Evolutionary conservation across 1,140 invertebrate species (phyloP).

Genomic region (Drosophila ananassae): DNA sequence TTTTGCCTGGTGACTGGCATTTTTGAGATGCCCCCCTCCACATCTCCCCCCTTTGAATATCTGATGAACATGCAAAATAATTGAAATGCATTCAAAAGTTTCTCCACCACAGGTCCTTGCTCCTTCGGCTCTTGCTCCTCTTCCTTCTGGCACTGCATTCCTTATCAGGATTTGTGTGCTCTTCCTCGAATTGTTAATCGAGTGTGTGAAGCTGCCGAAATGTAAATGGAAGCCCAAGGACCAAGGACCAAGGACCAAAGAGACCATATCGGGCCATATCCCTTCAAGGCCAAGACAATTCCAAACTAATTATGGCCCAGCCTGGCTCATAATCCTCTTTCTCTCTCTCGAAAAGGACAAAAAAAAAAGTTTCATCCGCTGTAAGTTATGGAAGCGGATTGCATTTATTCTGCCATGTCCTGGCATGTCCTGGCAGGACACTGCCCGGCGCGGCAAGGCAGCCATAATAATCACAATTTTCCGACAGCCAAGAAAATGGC

Average conservation of each 20-base stretch:
- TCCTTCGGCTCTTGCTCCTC: no score
- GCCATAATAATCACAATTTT: slow-evolving; percentile 35
- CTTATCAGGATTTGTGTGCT: slow-evolving; percentile 49
- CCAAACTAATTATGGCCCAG: neutral
- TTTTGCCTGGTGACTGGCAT: slow-evolving; percentile 49
- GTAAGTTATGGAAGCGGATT: slow-evolving; percentile 13
- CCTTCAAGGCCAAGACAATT: slow-evolving; percentile 3
- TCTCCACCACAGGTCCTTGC: neutral
- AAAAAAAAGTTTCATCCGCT: neutral
- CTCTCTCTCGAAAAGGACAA: no score
- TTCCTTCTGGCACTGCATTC: slow-evolving; percentile 25
- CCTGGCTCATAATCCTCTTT: slow-evolving; percentile 1
- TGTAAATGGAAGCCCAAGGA: slow-evolving; percentile 13
- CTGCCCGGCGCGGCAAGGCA: slow-evolving; percentile 20
- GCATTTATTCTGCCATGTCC: neutral
- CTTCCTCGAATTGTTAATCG: slow-evolving; percentile 40
- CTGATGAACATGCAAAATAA: slow-evolving; percentile 58
- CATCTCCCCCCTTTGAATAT: slow-evolving; percentile 11
- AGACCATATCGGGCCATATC: neutral
- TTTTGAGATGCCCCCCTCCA: slow-evolving; percentile 21
- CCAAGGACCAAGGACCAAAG: no score
- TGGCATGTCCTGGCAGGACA: no score
- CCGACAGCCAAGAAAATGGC: neutral
- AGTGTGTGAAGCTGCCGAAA: slow-evolving; percentile 39
- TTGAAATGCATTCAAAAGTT: slow-evolving; percentile 58